These are phyloP conservation scores for Hemibagrus wyckioides DNA, from an alignment of 2,113 vertebrate genomes.

Conservation along the genomic window DNA sequence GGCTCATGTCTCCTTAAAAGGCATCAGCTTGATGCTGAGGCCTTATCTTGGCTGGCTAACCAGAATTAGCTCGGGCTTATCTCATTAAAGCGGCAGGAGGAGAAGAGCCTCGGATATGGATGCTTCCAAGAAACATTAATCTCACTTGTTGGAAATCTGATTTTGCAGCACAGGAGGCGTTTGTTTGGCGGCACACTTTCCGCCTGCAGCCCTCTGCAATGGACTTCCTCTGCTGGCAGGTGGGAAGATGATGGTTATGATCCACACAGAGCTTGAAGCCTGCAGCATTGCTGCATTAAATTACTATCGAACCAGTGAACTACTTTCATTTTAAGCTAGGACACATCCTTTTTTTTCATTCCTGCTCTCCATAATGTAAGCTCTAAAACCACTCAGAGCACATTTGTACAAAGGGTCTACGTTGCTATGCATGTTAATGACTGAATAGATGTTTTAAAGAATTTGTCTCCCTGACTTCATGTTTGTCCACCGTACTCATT, in stretches of 20 bases:
- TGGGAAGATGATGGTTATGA: conserved; percentile 61
- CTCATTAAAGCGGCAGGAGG: conserved; percentile 53
- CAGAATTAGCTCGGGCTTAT: conserved; percentile 57
- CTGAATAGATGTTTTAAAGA: conserved; percentile 66
- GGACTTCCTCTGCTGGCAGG: conserved; percentile 57
- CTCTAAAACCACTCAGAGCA: neutral
- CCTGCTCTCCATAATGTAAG: neutral
- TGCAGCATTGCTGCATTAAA: conserved; percentile 64
- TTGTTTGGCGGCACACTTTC: conserved; percentile 32
- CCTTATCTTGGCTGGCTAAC: conserved; percentile 58
- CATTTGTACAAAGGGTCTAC: conserved; percentile 35
- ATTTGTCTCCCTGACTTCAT: conserved; percentile 67
- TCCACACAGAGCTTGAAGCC: conserved; percentile 57
- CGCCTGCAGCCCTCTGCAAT: conserved; percentile 58
- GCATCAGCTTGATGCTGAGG: conserved; percentile 57
- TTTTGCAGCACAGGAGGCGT: conserved; percentile 43
- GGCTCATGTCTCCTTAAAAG: conserved; percentile 68
- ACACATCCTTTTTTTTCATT: neutral
- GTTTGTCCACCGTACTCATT: conserved; percentile 65
- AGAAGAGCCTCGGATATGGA: conserved; percentile 45
- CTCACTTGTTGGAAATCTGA: conserved; percentile 63
- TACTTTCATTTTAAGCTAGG: conserved; percentile 45
- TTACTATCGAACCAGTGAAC: conserved; percentile 62
- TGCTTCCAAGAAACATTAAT: conserved; percentile 70
- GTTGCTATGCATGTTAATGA: conserved; percentile 69